Percentiles rank a stretch among this genome's conserved stretches.
These are phyloP conservation scores for Diabrotica virgifera DNA, from an alignment of 1,140 invertebrate genomes.

Conservation along the genomic window DNA sequence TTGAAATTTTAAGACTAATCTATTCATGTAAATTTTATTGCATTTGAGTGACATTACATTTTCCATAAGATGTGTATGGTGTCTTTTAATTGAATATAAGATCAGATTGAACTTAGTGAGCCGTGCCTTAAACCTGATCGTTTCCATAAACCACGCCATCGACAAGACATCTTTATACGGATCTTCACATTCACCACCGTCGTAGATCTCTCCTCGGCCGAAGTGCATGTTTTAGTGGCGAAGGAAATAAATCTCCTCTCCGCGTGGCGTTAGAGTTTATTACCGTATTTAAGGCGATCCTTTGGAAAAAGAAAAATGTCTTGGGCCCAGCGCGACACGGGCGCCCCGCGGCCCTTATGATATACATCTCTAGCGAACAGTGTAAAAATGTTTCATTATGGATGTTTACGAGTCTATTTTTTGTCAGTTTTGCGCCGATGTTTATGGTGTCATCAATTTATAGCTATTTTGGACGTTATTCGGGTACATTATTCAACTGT, in stretches of 20 bases:
- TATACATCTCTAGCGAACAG: conserved; percentile 9
- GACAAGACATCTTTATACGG: too few species aligned
- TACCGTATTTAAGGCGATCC: conserved; percentile 19
- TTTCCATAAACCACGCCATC: too few species aligned
- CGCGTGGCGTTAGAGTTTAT: conserved; percentile 25
- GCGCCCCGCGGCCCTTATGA: conserved; percentile 8
- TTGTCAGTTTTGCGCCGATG: background rate
- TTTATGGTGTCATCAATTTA: background rate
- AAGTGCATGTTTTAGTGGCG: conserved; percentile 4
- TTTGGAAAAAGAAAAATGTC: background rate
- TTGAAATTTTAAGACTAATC: too few species aligned
- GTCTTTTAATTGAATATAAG: too few species aligned
- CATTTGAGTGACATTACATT: too few species aligned
- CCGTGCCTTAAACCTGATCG: too few species aligned
- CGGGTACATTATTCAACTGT: background rate
- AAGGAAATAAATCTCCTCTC: conserved; percentile 22
- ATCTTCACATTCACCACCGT: background rate
- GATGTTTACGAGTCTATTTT: conserved; percentile 11
- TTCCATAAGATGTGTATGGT: too few species aligned
- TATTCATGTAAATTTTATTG: too few species aligned
- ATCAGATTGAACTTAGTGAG: too few species aligned
- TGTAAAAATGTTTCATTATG: conserved; percentile 14
- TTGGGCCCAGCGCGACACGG: conserved; percentile 7
- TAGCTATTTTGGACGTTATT: conserved; percentile 1
- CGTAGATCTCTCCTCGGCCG: background rate